These are phyloP conservation scores for Timema podura DNA, from an alignment of 2,888 invertebrate species.

Conservation along the genomic window DNA sequence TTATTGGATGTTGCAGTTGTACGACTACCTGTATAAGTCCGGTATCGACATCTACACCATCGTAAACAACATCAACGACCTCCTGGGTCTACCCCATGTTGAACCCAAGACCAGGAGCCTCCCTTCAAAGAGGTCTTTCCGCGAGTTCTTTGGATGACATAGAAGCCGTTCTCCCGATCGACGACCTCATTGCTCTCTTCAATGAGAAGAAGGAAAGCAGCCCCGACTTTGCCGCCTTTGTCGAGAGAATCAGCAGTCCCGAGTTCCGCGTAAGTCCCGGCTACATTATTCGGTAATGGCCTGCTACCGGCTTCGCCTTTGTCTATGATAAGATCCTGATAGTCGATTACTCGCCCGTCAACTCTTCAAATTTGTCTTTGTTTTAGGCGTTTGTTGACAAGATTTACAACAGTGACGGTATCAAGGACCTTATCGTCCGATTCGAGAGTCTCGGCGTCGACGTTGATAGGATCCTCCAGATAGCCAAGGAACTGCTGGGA, in stretches of 20 bases:
- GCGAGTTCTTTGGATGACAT: neutral
- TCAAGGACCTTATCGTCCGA: no score
- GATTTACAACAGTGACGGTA: no score
- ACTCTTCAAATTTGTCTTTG: no score
- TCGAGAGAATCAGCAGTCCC: neutral
- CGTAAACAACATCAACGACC: neutral
- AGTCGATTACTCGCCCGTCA: no score
- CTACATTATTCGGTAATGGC: no score
- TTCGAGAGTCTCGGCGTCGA: no score
- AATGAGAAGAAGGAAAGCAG: neutral
- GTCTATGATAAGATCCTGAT: no score
- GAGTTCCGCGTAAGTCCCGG: constrained; percentile 1
- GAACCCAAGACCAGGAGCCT: neutral
- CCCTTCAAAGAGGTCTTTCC: neutral
- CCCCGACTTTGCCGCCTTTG: neutral
- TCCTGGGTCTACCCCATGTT: constrained; percentile 1
- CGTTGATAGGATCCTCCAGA: no score
- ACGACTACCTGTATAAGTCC: neutral
- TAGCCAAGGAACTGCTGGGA: no score
- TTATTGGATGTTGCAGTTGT: neutral
- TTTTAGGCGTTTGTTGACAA: no score
- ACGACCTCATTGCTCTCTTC: neutral
- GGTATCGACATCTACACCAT: neutral
- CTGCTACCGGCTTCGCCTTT: no score
- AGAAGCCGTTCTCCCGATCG: neutral